Conservation (phyloP, 2,113 vertebrate species). For the Haemorhous mexicanus region DNA sequence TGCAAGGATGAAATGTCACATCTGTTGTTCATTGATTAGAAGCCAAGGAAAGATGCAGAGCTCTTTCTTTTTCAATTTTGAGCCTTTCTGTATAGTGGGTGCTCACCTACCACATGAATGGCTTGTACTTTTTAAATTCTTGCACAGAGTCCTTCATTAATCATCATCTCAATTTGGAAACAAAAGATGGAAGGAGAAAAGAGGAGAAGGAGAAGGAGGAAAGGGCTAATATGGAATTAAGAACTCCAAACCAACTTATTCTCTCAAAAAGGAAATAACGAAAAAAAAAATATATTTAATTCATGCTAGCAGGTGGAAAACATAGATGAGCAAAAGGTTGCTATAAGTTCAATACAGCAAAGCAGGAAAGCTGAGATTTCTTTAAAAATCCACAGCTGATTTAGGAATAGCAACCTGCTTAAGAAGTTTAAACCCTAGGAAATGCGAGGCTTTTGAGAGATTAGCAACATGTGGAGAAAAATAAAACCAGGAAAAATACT, state of each 20-base stretch:
- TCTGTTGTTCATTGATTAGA: conserved; percentile 31
- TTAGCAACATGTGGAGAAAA: background rate
- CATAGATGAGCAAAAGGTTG: background rate
- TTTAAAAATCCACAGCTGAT: background rate
- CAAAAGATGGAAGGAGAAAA: background rate
- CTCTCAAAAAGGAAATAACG: background rate
- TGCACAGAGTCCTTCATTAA: background rate
- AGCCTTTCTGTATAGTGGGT: background rate
- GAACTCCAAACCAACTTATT: background rate
- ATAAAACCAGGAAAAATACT: background rate
- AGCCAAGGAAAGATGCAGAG: background rate
- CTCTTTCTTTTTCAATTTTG: background rate
- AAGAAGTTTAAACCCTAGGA: background rate
- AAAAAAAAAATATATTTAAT: background rate
- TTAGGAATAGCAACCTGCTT: background rate
- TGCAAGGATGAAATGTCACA: conserved; percentile 36
- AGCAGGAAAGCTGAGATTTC: background rate
- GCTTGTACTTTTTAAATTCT: background rate
- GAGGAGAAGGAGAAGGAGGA: background rate
- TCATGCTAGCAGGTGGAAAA: background rate
- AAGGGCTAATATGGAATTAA: background rate
- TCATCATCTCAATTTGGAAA: background rate
- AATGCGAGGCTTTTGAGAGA: background rate
- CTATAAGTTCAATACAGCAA: background rate
- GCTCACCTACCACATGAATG: background rate